phyloP scores from a whole-genome alignment of 2,113 vertebrate genomes.

The Phyllostomus discolor region DNA sequence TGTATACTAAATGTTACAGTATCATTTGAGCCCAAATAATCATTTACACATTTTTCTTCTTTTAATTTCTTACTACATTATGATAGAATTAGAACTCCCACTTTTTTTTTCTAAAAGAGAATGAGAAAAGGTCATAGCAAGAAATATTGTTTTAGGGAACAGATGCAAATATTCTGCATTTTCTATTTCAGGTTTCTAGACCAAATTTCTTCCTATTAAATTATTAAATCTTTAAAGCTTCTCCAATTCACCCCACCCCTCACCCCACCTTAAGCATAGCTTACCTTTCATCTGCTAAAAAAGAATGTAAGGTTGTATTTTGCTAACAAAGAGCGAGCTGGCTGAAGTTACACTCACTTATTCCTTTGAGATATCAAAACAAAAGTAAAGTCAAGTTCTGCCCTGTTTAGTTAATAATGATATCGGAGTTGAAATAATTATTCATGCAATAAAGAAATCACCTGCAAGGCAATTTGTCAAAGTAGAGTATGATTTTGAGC shows the following conservation, averaged over 20 bases:
- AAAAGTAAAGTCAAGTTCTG: slow-evolving; percentile 49
- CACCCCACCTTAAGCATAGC: not conserved
- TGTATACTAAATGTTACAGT: not conserved
- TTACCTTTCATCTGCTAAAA: slow-evolving; percentile 50
- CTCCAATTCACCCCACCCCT: rapidly evolving
- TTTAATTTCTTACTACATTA: not conserved
- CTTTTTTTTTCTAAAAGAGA: not conserved
- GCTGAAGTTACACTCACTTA: not conserved
- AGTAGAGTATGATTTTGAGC: slow-evolving; percentile 48
- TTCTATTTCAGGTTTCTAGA: slow-evolving; percentile 44
- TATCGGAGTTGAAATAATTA: slow-evolving; percentile 73
- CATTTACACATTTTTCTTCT: not conserved
- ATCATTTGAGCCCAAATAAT: not conserved
- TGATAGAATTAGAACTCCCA: not conserved
- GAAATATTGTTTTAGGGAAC: slow-evolving; percentile 2
- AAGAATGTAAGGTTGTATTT: slow-evolving; percentile 46
- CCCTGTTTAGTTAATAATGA: slow-evolving; percentile 63
- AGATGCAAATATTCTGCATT: slow-evolving; percentile 50
- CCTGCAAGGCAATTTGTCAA: slow-evolving; percentile 65
- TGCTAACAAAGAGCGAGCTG: slow-evolving; percentile 60
- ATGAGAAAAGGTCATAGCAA: slow-evolving; percentile 45
- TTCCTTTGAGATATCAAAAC: slow-evolving; percentile 19
- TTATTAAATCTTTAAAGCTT: slow-evolving; percentile 7
- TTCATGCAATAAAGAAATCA: slow-evolving; percentile 64
- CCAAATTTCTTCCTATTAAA: slow-evolving; percentile 23